Percentiles rank a stretch among this genome's conserved stretches.
These are phyloP conservation scores for Entomobrya proxima DNA, from an alignment of 2,888 invertebrate genomes.

Conservation along the genomic window DNA sequence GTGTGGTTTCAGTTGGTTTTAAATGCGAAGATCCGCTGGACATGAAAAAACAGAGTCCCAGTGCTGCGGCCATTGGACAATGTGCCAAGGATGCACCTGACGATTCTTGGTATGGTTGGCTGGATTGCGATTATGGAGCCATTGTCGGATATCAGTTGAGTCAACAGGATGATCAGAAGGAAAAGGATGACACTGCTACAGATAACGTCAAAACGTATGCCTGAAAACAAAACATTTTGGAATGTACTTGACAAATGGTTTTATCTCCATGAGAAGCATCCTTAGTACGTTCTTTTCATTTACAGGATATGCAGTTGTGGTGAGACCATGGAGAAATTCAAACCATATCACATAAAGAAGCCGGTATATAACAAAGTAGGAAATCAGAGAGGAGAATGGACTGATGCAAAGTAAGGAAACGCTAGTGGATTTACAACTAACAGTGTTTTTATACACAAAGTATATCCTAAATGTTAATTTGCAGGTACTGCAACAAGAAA, in stretches of 20 bases:
- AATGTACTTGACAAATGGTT: too few species aligned
- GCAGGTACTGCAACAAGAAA: constrained; percentile 21
- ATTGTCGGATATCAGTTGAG: constrained; percentile 33
- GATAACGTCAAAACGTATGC: constrained; percentile 35
- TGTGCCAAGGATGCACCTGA: constrained; percentile 17
- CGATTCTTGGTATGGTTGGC: neutral
- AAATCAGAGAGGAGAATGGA: constrained; percentile 36
- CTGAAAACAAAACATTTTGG: too few species aligned
- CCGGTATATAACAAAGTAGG: constrained; percentile 20
- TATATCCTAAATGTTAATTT: too few species aligned
- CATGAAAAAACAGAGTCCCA: neutral
- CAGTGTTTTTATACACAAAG: too few species aligned
- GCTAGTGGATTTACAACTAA: too few species aligned
- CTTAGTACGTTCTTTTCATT: too few species aligned
- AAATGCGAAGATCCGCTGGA: constrained; percentile 19
- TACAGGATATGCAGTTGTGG: constrained; percentile 39
- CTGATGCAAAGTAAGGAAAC: constrained; percentile 4
- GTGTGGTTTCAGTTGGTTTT: constrained; percentile 27
- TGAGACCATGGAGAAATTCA: neutral
- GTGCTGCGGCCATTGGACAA: constrained; percentile 4
- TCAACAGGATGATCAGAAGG: constrained; percentile 38
- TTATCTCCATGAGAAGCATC: too few species aligned
- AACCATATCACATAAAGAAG: constrained; percentile 25
- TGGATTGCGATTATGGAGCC: constrained; percentile 17
- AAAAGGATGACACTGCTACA: constrained; percentile 23